Conservation (phyloP, 2,113 vertebrate species). For the Empidonax traillii region DNA sequence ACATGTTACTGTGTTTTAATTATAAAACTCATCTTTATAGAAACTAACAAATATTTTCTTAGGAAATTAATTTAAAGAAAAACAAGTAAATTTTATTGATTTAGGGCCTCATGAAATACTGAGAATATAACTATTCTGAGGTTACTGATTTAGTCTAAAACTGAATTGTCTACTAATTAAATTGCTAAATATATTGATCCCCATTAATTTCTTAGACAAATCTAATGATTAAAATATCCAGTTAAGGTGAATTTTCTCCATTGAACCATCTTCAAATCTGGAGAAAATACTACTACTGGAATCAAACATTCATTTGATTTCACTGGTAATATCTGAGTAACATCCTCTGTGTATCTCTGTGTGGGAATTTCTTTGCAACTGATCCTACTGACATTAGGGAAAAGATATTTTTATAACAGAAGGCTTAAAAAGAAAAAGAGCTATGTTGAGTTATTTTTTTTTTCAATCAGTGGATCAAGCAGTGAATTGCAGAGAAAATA, state of each 20-base stretch:
- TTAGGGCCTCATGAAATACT: not conserved
- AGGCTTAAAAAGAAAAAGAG: not conserved
- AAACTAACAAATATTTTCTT: not conserved
- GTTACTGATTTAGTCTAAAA: not conserved
- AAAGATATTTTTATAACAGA: not conserved
- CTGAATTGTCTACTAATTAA: not conserved
- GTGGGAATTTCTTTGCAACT: not conserved
- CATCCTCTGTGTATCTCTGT: not conserved
- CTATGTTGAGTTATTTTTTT: not conserved
- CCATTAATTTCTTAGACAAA: not conserved
- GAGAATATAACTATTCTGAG: not conserved
- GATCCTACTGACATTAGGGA: accelerated
- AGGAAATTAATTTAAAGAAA: not conserved
- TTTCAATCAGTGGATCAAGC: not conserved
- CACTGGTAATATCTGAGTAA: not conserved
- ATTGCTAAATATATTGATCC: not conserved
- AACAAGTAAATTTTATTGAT: not conserved
- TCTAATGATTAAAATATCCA: not conserved
- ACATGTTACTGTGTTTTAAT: not conserved
- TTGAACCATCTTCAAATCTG: not conserved
- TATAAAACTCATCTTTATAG: not conserved
- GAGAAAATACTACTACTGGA: not conserved
- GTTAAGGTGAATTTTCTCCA: not conserved
- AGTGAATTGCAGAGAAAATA: not conserved
- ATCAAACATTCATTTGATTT: not conserved